phyloP scores from a whole-genome alignment of 1,140 invertebrate genomes.

The Laodelphax striatellus region DNA sequence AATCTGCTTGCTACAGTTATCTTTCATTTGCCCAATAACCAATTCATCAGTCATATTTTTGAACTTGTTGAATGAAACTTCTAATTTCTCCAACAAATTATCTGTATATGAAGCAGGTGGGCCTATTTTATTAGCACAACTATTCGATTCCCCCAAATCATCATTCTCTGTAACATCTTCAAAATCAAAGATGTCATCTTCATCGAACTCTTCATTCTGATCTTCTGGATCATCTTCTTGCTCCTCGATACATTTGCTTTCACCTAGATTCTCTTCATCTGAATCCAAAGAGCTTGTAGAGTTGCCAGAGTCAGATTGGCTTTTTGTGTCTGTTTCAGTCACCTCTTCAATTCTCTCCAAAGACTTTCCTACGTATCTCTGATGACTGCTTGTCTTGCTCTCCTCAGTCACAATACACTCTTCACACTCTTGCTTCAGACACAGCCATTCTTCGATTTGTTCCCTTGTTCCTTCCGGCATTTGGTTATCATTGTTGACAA shows the following conservation, averaged over 20 bases:
- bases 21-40: conserved; percentile 35
- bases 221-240: conserved; percentile 47
- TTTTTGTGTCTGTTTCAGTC: conserved; percentile 37
- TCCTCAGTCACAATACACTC: conserved; percentile 52
- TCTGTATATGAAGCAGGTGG: too few relatives aligned
- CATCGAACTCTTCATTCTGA: conserved; percentile 29
- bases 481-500: conserved; percentile 36
- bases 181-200: too few relatives aligned
- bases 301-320: conserved; percentile 24
- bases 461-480: conserved; percentile 54
- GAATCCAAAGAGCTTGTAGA: too few relatives aligned
- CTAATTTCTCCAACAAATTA: conserved; percentile 52
- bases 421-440: conserved; percentile 72
- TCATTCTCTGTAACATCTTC: too few relatives aligned
- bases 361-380: conserved; percentile 38
- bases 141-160: too few relatives aligned
- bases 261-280: conserved; percentile 35
- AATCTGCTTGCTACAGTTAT: conserved; percentile 25
- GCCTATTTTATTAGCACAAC: too few relatives aligned
- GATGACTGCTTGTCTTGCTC: conserved; percentile 30
- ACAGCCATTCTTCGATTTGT: conserved; percentile 75
- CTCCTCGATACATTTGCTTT: conserved; percentile 48
- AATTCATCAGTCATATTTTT: conserved; percentile 53
- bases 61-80: conserved; percentile 57
- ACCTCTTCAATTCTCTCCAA: conserved; percentile 52